Evolutionary conservation across 1,140 invertebrate genomes (phyloP), one percentile per base, ranked within the genome.

Genomic region (Drosophila tsacasi): DNA sequence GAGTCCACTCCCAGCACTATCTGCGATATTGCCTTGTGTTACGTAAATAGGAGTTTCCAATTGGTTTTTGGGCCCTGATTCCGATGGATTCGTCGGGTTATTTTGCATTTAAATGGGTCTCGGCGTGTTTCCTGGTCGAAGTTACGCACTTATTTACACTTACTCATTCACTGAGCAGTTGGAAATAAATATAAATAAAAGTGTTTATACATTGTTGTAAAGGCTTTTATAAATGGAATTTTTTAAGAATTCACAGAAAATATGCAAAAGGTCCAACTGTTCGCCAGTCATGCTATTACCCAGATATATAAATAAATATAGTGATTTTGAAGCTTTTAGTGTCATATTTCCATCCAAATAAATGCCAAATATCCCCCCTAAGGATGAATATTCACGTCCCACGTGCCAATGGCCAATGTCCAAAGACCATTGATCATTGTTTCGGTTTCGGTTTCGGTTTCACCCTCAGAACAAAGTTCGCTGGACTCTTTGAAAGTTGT

Each of bases 401-500:
- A 59, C 63, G 27, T 62, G 63, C 55, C 21, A 6, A 13, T 69
- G 27, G 63, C 55, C 21, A 6, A 13, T 69, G 27, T 54, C 52
- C 42, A 69, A 52, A 35, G n/a, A n/a, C 19, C 13, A 69, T 62
- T 19, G 49, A 68, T 71, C 67, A 37, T 12, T 27, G 15, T 55
- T 27, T 23, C 25, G 21, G 25, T 13, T 39, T 32, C 15, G 15
- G 15, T 68, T 27, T 32, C 25, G 21, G 25, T 23, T 39, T 32
- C 10, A 19, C 25, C 62, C 25, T 25, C 62, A n/a, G 71, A 75
- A 58, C 71, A 44, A n/a, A 49, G 52, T 75, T 65, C 71, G 71
- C 42, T 65, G 59, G 30, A 46, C 61, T 76, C 64, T 46, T 69
- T 40, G 67, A 69, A 67, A 69, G 63, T 68, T 68, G 63, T 68